Percentiles rank a stretch among this genome's conserved stretches.
Evolutionary conservation across 2,888 invertebrate genomes (phyloP).

Genomic region (Patella depressa): DNA sequence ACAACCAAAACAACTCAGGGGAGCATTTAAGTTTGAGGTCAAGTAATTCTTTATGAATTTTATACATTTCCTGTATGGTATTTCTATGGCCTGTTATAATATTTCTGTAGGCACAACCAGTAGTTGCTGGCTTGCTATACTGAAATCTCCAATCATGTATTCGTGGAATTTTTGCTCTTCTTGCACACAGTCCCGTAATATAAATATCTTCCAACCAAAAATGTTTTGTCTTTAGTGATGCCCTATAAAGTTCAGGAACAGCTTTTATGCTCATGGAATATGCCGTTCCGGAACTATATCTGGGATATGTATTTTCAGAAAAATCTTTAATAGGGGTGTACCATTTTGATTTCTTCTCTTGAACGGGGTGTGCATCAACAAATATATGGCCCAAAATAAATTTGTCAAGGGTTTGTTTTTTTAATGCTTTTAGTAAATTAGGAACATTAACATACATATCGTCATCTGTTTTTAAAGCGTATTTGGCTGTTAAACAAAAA

Average conservation of each 20-base stretch:
- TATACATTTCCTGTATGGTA: slow-evolving; percentile 38
- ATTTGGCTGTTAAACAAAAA: slow-evolving; percentile 66
- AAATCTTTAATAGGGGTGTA: slow-evolving; percentile 86
- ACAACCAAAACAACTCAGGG: too few relatives aligned
- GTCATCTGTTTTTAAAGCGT: slow-evolving; percentile 70
- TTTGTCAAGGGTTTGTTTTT: slow-evolving; percentile 24
- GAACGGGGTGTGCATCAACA: slow-evolving; percentile 76
- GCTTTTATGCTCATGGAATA: slow-evolving; percentile 86
- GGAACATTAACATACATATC: slow-evolving; percentile 52
- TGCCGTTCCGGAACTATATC: slow-evolving; percentile 94
- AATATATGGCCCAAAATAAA: slow-evolving; percentile 49
- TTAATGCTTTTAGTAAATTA: slow-evolving; percentile 36
- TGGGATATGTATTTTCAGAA: slow-evolving; percentile 83
- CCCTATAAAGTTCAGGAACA: slow-evolving; percentile 80
- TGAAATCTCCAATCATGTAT: slow-evolving; percentile 49
- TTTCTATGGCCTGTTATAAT: slow-evolving; percentile 52
- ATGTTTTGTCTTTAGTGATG: slow-evolving; percentile 81
- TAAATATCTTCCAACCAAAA: slow-evolving; percentile 92
- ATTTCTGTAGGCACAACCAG: slow-evolving; percentile 47
- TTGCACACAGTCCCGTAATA: slow-evolving; percentile 89
- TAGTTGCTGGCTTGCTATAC: slow-evolving; percentile 35
- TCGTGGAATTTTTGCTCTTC: slow-evolving; percentile 76
- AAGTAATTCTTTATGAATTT: slow-evolving; percentile 36
- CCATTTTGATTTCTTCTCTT: slow-evolving; percentile 88
- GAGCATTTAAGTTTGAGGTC: background rate